Evolutionary conservation across 2,888 invertebrate species (phyloP).

Genomic region (Prosapia bicincta): DNA sequence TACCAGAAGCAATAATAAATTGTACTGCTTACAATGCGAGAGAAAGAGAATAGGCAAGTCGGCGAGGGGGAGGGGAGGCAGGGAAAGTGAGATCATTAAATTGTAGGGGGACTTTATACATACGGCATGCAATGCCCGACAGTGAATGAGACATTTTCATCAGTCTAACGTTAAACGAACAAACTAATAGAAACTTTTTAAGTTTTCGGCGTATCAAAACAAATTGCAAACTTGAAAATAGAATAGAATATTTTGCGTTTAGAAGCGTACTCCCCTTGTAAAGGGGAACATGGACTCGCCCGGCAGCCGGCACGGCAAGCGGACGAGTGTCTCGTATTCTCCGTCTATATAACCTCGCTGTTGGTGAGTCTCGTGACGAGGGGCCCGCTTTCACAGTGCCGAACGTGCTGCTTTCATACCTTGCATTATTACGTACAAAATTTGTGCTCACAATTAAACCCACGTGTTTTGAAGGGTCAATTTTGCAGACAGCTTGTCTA

Average conservation of each 20-base stretch:
- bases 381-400: not conserved
- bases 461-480: not conserved
- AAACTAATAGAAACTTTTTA: not conserved
- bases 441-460: not conserved
- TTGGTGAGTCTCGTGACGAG: constrained; percentile 25
- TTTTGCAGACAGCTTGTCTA: not conserved
- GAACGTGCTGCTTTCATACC: not conserved
- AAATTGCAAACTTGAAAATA: constrained; percentile 8
- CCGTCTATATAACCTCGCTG: constrained; percentile 30
- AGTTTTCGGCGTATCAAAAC: not conserved
- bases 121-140: not conserved
- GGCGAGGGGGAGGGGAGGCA: constrained; percentile 4
- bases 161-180: not conserved
- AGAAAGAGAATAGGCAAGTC: not conserved
- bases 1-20: constrained; percentile 8
- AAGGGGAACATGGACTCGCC: constrained; percentile 21
- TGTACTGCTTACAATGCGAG: not conserved
- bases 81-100: constrained; percentile 25
- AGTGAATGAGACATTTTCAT: not conserved
- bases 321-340: constrained; percentile 22
- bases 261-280: constrained; percentile 8
- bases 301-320: constrained; percentile 2
- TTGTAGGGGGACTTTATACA: constrained; percentile 3
- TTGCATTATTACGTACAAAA: not conserved
- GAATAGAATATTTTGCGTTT: not conserved